Conservation (phyloP, 2,888 invertebrate genomes). For the Luffia ferchaultella region DNA sequence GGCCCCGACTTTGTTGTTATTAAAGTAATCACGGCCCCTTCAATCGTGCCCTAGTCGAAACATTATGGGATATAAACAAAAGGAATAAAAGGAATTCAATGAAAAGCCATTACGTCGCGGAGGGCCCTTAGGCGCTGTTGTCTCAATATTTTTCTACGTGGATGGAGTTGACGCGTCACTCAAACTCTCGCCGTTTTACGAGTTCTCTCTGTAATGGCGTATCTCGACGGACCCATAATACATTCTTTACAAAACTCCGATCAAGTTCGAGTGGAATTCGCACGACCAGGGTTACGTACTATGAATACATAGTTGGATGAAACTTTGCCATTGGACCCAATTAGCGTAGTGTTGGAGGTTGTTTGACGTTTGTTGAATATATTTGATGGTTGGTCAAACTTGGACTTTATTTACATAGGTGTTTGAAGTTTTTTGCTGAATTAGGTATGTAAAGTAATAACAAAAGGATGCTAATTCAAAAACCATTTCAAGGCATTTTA, state of each 20-base stretch:
- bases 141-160: constrained; percentile 64
- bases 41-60: constrained; percentile 60
- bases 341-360: too few relatives aligned
- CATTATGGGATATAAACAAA: constrained; percentile 66
- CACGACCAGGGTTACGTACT: too few relatives aligned
- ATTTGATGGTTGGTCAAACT: too few relatives aligned
- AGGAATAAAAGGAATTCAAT: constrained; percentile 62
- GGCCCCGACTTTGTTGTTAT: constrained; percentile 53
- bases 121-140: constrained; percentile 52
- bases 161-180: constrained; percentile 59
- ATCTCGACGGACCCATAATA: constrained; percentile 41
- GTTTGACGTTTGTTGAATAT: too few relatives aligned
- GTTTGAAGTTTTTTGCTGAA: too few relatives aligned
- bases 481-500: too few relatives aligned
- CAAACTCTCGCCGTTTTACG: constrained; percentile 56
- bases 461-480: too few relatives aligned
- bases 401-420: too few relatives aligned
- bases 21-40: constrained; percentile 62
- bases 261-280: too few relatives aligned
- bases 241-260: not conserved
- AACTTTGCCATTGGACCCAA: too few relatives aligned
- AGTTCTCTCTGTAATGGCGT: constrained; percentile 56
- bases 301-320: too few relatives aligned
- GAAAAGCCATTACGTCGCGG: constrained; percentile 62
- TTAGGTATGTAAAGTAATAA: too few relatives aligned